These are phyloP conservation scores for Mechanitis messenoides DNA, from an alignment of 2,888 invertebrate genomes.

Conservation along the genomic window DNA sequence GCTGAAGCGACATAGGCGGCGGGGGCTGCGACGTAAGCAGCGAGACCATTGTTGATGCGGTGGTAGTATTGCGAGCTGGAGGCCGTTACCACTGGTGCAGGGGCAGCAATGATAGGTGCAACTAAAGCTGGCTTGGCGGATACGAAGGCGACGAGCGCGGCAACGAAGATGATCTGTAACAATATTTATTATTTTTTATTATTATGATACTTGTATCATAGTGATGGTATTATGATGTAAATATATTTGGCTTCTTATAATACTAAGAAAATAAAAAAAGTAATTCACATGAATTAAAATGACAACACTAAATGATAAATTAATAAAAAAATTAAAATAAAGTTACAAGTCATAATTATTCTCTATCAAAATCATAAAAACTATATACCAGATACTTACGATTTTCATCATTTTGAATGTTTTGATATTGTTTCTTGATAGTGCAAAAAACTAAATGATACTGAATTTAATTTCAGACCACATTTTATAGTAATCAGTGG, in stretches of 20 bases:
- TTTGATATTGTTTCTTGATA: constrained; percentile 43
- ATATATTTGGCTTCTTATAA: no score
- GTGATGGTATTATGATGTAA: constrained; percentile 6
- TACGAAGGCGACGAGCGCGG: constrained; percentile 56
- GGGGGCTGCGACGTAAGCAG: constrained; percentile 64
- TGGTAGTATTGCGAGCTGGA: constrained; percentile 82
- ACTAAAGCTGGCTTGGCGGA: constrained; percentile 56
- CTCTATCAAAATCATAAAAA: not conserved
- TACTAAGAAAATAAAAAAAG: no score
- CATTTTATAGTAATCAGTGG: constrained; percentile 54
- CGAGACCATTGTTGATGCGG: constrained; percentile 77
- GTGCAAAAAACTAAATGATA: constrained; percentile 52
- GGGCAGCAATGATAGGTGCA: constrained; percentile 50
- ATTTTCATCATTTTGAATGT: constrained; percentile 64
- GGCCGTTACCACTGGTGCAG: constrained; percentile 77
- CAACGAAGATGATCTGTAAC: constrained; percentile 53
- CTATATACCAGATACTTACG: constrained; percentile 44
- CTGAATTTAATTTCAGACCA: constrained; percentile 34
- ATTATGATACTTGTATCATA: constrained; percentile 57
- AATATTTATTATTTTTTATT: constrained; percentile 22
- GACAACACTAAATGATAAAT: no score
- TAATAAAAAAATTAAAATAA: no score
- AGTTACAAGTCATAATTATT: no score
- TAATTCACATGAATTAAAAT: no score
- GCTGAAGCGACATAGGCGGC: constrained; percentile 50